Conservation (phyloP, 2,113 vertebrate species). For the Xerus inauris region DNA sequence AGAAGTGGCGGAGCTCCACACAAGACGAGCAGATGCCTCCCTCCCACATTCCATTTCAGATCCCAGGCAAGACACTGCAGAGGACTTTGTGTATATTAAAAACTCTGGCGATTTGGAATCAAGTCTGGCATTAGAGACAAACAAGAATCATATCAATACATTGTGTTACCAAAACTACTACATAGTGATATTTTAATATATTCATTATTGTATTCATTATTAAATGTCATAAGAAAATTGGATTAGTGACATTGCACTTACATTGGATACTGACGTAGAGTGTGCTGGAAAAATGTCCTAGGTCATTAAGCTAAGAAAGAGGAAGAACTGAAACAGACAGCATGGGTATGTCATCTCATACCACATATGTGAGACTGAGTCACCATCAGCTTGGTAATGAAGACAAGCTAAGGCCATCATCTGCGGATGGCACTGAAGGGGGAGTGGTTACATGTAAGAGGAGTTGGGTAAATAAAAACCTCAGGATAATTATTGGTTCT, state of each 20-base stretch:
- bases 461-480: background rate
- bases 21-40: background rate
- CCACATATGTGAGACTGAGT: background rate
- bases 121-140: background rate
- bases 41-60: background rate
- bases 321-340: background rate
- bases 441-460: too few species aligned
- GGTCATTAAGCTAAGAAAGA: background rate
- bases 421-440: background rate
- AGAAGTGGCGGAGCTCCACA: too few species aligned
- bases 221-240: background rate
- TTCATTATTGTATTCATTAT: background rate
- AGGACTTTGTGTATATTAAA: too few species aligned
- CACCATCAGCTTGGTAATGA: accelerated
- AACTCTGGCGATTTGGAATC: background rate
- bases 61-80: accelerated
- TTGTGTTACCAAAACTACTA: background rate
- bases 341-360: accelerated
- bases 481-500: background rate
- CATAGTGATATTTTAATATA: background rate
- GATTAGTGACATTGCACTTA: background rate
- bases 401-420: too few species aligned
- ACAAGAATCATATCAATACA: background rate
- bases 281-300: background rate
- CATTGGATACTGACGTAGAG: background rate